Conservation (phyloP, 2,113 vertebrate genomes). For the Ptilonorhynchus violaceus region DNA sequence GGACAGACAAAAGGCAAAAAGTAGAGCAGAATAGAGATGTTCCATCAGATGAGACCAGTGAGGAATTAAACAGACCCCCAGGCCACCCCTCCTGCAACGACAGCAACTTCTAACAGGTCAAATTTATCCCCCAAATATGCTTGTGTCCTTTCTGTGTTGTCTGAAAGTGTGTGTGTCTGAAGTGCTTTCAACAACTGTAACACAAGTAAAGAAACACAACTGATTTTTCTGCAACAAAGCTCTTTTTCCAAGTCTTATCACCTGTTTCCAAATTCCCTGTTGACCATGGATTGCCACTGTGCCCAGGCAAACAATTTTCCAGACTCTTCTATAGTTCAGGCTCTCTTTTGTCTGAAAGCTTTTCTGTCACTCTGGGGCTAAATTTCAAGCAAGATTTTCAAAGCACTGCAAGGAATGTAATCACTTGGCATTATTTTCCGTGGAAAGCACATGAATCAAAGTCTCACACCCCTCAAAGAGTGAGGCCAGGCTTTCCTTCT, state of each 20-base stretch:
- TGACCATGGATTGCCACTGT: neutral
- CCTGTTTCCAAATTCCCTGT: neutral
- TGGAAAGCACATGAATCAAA: neutral
- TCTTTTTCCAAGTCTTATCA: neutral
- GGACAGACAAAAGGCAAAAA: neutral
- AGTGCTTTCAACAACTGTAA: neutral
- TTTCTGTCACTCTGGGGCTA: neutral
- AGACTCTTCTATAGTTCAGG: neutral
- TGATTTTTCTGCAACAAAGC: neutral
- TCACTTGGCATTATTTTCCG: neutral
- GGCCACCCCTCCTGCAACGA: neutral
- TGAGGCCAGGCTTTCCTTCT: neutral
- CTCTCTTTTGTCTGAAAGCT: neutral
- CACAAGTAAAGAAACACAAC: neutral
- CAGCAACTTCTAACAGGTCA: neutral
- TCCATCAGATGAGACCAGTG: neutral
- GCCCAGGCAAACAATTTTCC: neutral
- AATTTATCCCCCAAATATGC: neutral
- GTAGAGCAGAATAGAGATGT: neutral
- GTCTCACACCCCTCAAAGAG: neutral
- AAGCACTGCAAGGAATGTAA: neutral
- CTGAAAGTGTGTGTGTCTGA: neutral
- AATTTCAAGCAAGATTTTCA: conserved; percentile 23
- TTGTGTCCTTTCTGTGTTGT: neutral
- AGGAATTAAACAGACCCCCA: neutral